Percentiles rank a stretch among this genome's conserved stretches.
These are phyloP conservation scores for Cotesia typhae DNA, from an alignment of 1,140 invertebrate genomes.

Conservation along the genomic window DNA sequence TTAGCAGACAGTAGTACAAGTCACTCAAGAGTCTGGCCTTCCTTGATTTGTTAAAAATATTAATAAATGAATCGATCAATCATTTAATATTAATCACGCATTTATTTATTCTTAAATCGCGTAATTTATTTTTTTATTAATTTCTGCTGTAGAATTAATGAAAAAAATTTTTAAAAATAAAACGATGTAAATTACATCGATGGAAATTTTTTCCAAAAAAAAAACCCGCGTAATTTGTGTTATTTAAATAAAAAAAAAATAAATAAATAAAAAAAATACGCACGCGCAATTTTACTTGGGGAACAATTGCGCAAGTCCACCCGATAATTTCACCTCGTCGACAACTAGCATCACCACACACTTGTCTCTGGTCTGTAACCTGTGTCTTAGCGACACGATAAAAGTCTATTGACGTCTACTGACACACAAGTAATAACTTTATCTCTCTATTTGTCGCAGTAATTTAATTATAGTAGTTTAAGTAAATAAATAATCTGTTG, in stretches of 20 bases:
- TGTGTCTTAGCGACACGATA: conserved; percentile 10
- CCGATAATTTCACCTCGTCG: conserved; percentile 4
- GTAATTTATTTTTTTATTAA: not conserved
- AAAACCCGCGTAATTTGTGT: conserved; percentile 6
- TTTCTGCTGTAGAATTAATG: not conserved
- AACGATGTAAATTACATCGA: not conserved
- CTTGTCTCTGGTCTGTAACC: conserved; percentile 13
- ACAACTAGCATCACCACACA: not conserved
- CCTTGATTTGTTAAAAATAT: not conserved
- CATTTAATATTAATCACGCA: no score
- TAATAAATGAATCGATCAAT: no score
- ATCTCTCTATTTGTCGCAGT: not conserved
- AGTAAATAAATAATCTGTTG: not conserved
- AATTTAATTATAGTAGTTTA: not conserved
- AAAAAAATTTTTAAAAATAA: not conserved
- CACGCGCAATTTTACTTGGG: not conserved
- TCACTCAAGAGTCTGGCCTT: not conserved
- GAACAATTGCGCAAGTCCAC: conserved; percentile 16
- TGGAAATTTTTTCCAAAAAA: not conserved
- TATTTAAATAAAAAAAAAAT: not conserved
- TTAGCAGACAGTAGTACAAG: not conserved
- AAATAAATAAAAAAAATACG: not conserved
- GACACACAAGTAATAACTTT: not conserved
- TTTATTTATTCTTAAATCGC: no score
- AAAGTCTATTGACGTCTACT: conserved; percentile 30